Conservation (phyloP, 2,113 vertebrate genomes). For the Ailuropoda melanoleuca region DNA sequence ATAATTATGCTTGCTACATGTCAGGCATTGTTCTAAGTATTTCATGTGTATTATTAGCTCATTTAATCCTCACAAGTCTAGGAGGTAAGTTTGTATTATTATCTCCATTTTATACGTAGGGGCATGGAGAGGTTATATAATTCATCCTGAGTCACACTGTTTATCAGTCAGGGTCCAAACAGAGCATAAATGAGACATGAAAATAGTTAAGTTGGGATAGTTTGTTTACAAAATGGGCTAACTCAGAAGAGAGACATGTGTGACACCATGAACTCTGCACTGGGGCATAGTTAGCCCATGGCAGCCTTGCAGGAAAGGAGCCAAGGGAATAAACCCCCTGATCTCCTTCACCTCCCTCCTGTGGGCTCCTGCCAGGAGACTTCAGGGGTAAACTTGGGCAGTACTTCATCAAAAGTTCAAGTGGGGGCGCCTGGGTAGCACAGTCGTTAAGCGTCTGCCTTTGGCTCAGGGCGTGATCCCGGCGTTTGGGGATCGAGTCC, state of each 20-base stretch:
- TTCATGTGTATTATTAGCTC: not conserved
- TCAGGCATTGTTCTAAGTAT: not conserved
- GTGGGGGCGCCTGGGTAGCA: too few relatives aligned
- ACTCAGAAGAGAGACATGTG: not conserved
- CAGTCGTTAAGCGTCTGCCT: too few relatives aligned
- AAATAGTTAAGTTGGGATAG: not conserved
- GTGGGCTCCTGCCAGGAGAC: not conserved
- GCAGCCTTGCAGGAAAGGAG: not conserved
- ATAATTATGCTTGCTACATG: not conserved
- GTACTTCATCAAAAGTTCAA: not conserved
- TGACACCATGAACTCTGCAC: not conserved
- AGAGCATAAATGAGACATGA: not conserved
- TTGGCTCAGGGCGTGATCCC: too few relatives aligned
- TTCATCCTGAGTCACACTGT: not conserved
- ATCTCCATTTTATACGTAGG: not conserved
- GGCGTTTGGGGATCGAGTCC: too few relatives aligned
- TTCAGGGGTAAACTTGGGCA: not conserved
- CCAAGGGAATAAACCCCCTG: not conserved
- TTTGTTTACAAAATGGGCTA: constrained; percentile 11
- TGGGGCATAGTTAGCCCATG: not conserved
- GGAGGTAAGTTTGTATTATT: not conserved
- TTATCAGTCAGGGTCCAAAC: constrained; percentile 2
- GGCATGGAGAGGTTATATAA: not conserved
- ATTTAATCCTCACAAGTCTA: not conserved
- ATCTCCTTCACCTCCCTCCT: not conserved